Base-by-base conservation (phyloP, 92 coral and sea anemone genomes). In the Anthopleura xanthogrammica region DNA sequence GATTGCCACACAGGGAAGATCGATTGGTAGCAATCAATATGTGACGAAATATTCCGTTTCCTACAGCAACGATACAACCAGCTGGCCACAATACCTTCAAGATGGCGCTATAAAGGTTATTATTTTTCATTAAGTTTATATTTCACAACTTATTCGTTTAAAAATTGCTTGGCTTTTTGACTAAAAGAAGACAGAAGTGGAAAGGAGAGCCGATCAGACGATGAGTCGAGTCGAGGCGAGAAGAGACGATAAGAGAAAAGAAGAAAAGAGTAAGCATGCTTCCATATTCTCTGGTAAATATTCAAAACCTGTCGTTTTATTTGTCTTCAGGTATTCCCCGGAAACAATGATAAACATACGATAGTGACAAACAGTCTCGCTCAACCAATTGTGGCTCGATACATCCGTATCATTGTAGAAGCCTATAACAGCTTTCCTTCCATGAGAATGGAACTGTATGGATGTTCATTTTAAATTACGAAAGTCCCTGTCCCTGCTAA, bases 31-130 rank as follows among this genome's bases (percentile, higher is more conserved):
- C 8, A 19, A 5, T 12, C 77, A 81, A 52, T 70, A 52, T 50
- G 85, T 81, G 12, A 81, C 77, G 29, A n/a, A 48, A 55, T 81
- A 81, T 36, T 43, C 77, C 55, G 16, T 81, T 13, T 23, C 60
- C 41, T 81, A 81, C 78, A 81, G 85, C 54, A 52, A 81, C 50
- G 78, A 81, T 81, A 60, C 76, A 7, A 68, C 3, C 50, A 39
- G 43, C 62, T 81, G 85, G 85, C 41, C 9, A 11, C 16, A 71
- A 54, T 81, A 81, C 60, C 19, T 42, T 10, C 76, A 52, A 36
- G 52, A 58, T n/a, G 57, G 81, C 42, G 46, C 50, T 50, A 58
- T 19, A 24, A 52, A 39, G 55, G 71, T 29, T 29, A 29, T 29
- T 62, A 2, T 20, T 62, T 62, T 7, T 2, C 2, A 9, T 62